Conservation (phyloP, 2,113 vertebrate species). For the Lamprotornis superbus region DNA sequence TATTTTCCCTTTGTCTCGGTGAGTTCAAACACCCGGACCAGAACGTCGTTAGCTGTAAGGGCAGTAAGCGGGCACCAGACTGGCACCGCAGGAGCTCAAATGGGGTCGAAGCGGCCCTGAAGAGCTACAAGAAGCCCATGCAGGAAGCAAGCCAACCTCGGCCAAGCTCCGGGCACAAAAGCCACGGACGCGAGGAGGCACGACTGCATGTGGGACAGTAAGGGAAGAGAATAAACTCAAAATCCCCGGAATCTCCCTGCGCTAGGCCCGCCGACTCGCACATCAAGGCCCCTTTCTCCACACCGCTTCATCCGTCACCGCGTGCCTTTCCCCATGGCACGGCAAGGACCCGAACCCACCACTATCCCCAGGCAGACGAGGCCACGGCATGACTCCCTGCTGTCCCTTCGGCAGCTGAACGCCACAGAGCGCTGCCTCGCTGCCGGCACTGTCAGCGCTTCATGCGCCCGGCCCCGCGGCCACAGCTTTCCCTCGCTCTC, state of each 20-base stretch:
- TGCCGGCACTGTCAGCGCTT: fast-evolving
- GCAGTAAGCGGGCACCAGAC: not conserved
- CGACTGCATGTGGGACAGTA: fast-evolving
- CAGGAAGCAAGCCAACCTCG: fast-evolving
- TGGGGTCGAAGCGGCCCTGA: fast-evolving
- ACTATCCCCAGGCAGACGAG: fast-evolving
- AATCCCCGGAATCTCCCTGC: not conserved
- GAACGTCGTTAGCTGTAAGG: fast-evolving
- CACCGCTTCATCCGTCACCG: not conserved
- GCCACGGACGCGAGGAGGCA: fast-evolving
- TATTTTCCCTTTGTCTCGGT: fast-evolving
- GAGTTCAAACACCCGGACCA: not conserved
- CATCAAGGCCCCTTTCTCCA: not conserved
- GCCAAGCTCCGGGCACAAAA: fast-evolving
- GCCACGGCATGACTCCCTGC: not conserved
- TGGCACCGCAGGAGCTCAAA: fast-evolving
- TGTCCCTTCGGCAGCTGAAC: not conserved
- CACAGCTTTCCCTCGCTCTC: not conserved
- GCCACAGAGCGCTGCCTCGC: not conserved
- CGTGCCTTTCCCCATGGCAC: not conserved
- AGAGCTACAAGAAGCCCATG: fast-evolving
- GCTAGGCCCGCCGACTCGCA: not conserved
- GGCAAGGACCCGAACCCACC: not conserved
- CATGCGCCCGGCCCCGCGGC: not conserved
- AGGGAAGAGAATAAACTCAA: not conserved